Base-by-base conservation (phyloP, 2,888 invertebrate genomes). In the Noctua comes region DNA sequence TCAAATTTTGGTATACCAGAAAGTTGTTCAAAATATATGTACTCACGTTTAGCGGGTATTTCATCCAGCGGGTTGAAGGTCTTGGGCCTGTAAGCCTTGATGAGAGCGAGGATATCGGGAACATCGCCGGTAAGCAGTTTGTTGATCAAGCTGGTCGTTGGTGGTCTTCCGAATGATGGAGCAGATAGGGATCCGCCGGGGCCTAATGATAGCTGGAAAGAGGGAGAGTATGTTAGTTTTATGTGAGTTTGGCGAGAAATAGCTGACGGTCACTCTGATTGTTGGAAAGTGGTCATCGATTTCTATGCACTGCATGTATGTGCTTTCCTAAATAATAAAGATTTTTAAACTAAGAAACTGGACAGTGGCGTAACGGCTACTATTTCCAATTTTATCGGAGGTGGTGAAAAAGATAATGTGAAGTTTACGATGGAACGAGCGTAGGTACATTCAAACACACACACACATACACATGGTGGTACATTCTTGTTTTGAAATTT, bases 31-130 rank as follows among this genome's bases (percentile, higher is more conserved):
- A 31, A 21, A 64, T 4, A 54, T 40, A 48, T 3, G 8, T 69
- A 96, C 97, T 96, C 93, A 98, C 98, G 95, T 93, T 96, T 97
- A 92, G 97, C 97, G 40, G 98, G 98, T 54, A 98, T 90, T 86
- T 97, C 97, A 68, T 98, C 97, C 0, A 96, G 91, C 0, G 97
- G 96, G 90, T 97, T 95, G 16, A 97, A 88, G 78, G 97, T 95
- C 66, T 97, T 92, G 0, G 96, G 97, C 89, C 97, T 96, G 94
- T 97, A 97, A 0, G 97, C 95, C 79, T 96, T 95, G 85, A 97
- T 91, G n/a, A 97, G 59, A 65, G 97, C 96, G 7, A 94, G 80
- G 0, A 97, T 91, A n/a, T 97, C 94, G 0, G 97, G 97, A 24
- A 97, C 90, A 88, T 98, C 98, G 40, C 97, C 97, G 64, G 97